These are phyloP conservation scores for Hydrozoanthus gracilis DNA, from an alignment of 92 coral and sea anemone species.

Conservation along the genomic window DNA sequence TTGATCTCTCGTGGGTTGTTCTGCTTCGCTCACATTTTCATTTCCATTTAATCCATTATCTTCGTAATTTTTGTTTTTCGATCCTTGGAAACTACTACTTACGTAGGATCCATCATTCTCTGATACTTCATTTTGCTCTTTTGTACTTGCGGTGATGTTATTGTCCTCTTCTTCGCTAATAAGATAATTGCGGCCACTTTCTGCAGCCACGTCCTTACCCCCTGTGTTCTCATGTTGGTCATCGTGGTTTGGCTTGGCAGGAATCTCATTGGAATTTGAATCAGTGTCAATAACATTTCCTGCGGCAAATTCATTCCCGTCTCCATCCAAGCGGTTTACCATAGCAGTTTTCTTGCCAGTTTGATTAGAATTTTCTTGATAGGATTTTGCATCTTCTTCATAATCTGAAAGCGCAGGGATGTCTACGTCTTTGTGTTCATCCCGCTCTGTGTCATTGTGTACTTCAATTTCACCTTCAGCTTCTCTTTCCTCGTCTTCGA, in stretches of 20 bases:
- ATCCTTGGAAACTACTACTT: background rate
- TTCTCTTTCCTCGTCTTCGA: background rate
- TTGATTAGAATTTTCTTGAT: background rate
- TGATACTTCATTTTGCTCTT: background rate
- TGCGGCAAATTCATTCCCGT: constrained; percentile 17
- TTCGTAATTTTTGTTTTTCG: background rate
- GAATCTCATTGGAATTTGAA: background rate
- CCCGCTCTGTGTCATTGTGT: background rate
- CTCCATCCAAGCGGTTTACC: constrained; percentile 15
- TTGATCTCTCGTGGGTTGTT: background rate
- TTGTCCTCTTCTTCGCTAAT: background rate
- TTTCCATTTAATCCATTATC: background rate
- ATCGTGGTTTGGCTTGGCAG: constrained; percentile 38
- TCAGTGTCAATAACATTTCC: background rate
- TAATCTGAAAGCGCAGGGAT: background rate
- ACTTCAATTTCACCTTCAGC: background rate
- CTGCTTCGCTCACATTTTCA: background rate
- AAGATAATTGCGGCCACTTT: constrained; percentile 21
- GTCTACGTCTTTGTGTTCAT: background rate
- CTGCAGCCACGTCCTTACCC: background rate
- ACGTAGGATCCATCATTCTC: background rate
- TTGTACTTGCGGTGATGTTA: background rate
- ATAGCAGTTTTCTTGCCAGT: background rate
- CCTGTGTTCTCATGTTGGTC: constrained; percentile 16
- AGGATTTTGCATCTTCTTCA: background rate